A percentile compares a stretch with the other conserved stretches of the same genome.
These are phyloP conservation scores for Avahi laniger DNA, from an alignment of 2,797 vertebrate genomes.

Conservation along the genomic window DNA sequence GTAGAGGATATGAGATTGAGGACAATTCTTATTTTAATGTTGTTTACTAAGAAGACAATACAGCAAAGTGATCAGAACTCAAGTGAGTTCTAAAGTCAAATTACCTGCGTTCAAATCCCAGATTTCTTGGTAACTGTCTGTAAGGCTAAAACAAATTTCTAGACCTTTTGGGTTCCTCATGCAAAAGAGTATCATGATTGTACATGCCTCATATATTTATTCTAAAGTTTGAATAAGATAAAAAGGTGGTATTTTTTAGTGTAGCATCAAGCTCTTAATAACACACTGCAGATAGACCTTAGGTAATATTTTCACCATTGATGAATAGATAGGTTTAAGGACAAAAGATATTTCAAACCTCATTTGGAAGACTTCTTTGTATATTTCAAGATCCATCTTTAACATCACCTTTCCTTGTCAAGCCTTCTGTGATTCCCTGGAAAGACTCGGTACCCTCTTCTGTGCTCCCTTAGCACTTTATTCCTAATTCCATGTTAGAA, in stretches of 20 bases:
- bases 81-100: conserved; percentile 36
- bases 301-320: background rate
- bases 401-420: background rate
- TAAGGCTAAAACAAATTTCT: conserved; percentile 12
- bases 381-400: background rate
- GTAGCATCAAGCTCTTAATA: background rate
- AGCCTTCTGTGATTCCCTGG: background rate
- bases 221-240: background rate
- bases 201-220: background rate
- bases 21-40: conserved; percentile 41
- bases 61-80: conserved; percentile 49
- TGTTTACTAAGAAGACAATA: conserved; percentile 43
- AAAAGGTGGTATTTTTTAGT: background rate
- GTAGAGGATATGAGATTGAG: conserved; percentile 52
- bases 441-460: background rate
- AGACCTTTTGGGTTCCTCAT: background rate
- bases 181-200: background rate
- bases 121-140: background rate
- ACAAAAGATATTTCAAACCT: background rate
- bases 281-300: background rate
- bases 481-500: background rate
- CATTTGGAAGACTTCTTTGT: background rate
- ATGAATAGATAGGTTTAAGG: background rate
- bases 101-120: background rate
- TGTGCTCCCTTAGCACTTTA: background rate